Percentiles rank a stretch among this genome's conserved stretches.
These are phyloP conservation scores for Parauchenoglanis ngamensis DNA, from an alignment of 2,797 vertebrate species.

Conservation along the genomic window DNA sequence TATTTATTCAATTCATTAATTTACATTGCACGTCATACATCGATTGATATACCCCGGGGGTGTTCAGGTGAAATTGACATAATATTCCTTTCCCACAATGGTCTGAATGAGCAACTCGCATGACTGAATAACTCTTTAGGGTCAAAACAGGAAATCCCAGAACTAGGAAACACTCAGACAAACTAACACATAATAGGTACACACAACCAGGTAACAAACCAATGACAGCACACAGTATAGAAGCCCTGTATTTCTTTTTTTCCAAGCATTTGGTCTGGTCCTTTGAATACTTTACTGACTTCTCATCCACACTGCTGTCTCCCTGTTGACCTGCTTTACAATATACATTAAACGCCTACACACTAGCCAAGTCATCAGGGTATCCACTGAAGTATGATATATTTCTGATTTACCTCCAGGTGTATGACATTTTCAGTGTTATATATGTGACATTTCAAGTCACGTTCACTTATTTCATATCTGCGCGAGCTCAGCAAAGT, in stretches of 20 bases:
- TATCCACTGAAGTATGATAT: not conserved
- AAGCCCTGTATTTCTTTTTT: not conserved
- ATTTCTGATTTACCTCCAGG: not conserved
- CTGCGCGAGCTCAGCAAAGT: not conserved
- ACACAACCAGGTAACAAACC: not conserved
- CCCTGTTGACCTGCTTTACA: not conserved
- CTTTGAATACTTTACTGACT: not conserved
- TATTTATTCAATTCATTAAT: not conserved
- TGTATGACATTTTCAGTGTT: not conserved
- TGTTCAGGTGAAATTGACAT: not conserved
- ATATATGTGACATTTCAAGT: not conserved
- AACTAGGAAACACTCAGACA: not conserved
- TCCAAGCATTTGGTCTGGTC: not conserved
- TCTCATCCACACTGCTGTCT: not conserved
- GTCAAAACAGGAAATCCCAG: not conserved
- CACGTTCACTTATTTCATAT: not conserved
- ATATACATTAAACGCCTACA: not conserved
- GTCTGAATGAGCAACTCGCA: not conserved
- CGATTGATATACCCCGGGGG: not conserved
- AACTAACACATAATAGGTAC: not conserved
- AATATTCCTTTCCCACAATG: not conserved
- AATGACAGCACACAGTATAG: not conserved
- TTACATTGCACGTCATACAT: not conserved
- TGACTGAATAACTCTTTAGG: not conserved
- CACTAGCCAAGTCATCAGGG: not conserved